A percentile compares a stretch with the other conserved stretches of the same genome.
Evolutionary conservation across 2,113 vertebrate species (phyloP).

Genomic region (Neoarius graeffei): DNA sequence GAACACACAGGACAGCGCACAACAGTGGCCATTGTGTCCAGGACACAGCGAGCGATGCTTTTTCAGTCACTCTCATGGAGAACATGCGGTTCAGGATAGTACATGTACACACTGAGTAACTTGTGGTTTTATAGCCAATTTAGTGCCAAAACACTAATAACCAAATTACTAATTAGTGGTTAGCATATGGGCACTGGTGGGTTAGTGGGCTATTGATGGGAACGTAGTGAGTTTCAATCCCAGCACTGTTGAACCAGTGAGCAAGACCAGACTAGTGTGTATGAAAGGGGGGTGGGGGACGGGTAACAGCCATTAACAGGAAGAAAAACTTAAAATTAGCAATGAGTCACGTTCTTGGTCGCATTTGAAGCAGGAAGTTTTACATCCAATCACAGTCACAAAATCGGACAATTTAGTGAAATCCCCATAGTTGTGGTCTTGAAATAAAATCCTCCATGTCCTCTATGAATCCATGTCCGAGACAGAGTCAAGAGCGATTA

Average conservation of each 20-base stretch:
- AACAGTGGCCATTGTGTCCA: slow-evolving; percentile 46
- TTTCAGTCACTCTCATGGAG: background rate
- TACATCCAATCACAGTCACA: too few relatives aligned
- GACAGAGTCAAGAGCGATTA: too few relatives aligned
- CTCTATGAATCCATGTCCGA: too few relatives aligned
- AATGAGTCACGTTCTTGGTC: too few relatives aligned
- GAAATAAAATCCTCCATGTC: too few relatives aligned
- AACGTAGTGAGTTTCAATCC: background rate
- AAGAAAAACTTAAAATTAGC: too few relatives aligned
- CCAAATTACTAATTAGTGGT: background rate
- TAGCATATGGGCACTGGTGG: background rate
- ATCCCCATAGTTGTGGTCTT: too few relatives aligned
- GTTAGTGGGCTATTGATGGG: background rate
- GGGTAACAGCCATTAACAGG: too few relatives aligned
- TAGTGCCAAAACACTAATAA: background rate
- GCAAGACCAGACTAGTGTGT: background rate
- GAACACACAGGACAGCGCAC: slow-evolving; percentile 3
- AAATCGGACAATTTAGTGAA: too few relatives aligned
- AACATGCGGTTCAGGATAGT: background rate
- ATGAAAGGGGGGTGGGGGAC: too few relatives aligned
- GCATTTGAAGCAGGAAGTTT: too few relatives aligned
- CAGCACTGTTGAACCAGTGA: background rate
- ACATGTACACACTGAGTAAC: background rate
- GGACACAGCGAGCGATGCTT: slow-evolving; percentile 3
- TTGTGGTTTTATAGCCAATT: background rate